Evolutionary conservation across 2,113 vertebrate genomes (phyloP).

Genomic region (Bagarius yarrelli): DNA sequence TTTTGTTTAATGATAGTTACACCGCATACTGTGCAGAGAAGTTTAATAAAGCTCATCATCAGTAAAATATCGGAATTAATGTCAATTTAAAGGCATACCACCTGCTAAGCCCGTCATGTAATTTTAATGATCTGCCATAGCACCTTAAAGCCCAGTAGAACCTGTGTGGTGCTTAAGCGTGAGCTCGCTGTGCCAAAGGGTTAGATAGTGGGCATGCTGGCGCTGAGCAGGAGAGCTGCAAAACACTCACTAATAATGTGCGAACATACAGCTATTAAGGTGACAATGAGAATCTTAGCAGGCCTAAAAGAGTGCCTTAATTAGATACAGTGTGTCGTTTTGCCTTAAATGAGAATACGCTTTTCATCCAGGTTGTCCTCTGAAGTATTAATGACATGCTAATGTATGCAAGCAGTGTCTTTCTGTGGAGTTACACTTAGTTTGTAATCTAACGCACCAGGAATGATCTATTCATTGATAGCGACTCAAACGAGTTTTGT

Average conservation of each 20-base stretch:
- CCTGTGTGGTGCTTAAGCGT: conserved; percentile 30
- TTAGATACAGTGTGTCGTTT: conserved; percentile 48
- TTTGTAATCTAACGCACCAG: too few species aligned
- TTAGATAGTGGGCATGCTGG: conserved; percentile 52
- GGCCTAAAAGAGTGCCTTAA: conserved; percentile 52
- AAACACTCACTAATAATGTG: conserved; percentile 59
- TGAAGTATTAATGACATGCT: conserved; percentile 40
- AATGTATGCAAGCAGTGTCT: conserved; percentile 35
- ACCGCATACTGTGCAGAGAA: conserved; percentile 42
- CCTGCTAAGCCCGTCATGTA: conserved; percentile 49
- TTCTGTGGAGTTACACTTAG: background rate
- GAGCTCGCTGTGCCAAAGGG: conserved; percentile 46
- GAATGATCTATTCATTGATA: too few species aligned
- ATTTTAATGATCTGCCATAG: conserved; percentile 55
- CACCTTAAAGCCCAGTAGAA: conserved; percentile 55
- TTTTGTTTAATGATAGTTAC: conserved; percentile 41
- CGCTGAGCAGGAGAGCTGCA: conserved; percentile 46
- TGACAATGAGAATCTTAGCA: conserved; percentile 61
- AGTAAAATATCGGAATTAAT: conserved; percentile 48
- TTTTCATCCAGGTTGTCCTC: conserved; percentile 45
- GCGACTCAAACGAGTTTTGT: too few species aligned
- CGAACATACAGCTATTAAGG: conserved; percentile 56
- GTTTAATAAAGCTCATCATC: conserved; percentile 43
- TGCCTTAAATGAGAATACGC: conserved; percentile 37
- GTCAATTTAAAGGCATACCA: conserved; percentile 50